These are phyloP conservation scores for Notothenia coriiceps DNA, from an alignment of 2,113 vertebrate species.

Conservation along the genomic window DNA sequence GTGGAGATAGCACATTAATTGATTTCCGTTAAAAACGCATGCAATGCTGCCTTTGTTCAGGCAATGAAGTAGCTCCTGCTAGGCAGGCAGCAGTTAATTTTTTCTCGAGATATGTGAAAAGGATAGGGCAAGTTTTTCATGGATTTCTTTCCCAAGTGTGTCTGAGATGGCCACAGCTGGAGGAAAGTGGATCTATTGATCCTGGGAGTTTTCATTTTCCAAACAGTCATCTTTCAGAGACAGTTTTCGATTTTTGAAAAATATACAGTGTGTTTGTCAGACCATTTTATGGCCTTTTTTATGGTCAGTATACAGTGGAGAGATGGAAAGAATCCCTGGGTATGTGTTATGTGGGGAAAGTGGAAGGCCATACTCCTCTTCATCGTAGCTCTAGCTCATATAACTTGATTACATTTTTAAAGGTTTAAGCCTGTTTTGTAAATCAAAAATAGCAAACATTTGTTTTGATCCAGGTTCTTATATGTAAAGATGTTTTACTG, in stretches of 20 bases:
- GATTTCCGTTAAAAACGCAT: slow-evolving; percentile 37
- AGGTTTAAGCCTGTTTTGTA: not conserved
- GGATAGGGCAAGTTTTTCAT: slow-evolving; percentile 49
- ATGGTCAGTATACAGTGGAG: slow-evolving; percentile 23
- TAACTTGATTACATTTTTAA: not conserved
- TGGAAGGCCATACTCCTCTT: not conserved
- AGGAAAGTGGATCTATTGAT: slow-evolving; percentile 77
- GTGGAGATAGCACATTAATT: slow-evolving; percentile 36
- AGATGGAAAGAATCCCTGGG: slow-evolving; percentile 25
- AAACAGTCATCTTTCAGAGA: slow-evolving; percentile 64
- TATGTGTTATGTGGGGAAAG: slow-evolving; percentile 13
- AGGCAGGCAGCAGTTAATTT: slow-evolving; percentile 50
- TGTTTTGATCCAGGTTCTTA: not conserved
- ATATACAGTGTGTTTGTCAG: slow-evolving; percentile 54
- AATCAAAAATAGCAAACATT: not conserved
- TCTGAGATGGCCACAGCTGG: slow-evolving; percentile 67
- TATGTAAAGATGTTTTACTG: not conserved
- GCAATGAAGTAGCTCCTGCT: slow-evolving; percentile 36
- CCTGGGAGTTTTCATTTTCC: slow-evolving; percentile 71
- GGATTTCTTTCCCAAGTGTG: slow-evolving; percentile 55
- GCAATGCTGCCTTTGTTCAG: slow-evolving; percentile 54
- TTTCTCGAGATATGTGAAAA: slow-evolving; percentile 37
- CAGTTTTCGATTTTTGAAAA: slow-evolving; percentile 70
- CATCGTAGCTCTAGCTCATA: not conserved
- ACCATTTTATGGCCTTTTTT: slow-evolving; percentile 59